Percentiles rank a stretch among this genome's conserved stretches.
Evolutionary conservation across 2,113 vertebrate genomes (phyloP).

Genomic region (Miniopterus natalensis): DNA sequence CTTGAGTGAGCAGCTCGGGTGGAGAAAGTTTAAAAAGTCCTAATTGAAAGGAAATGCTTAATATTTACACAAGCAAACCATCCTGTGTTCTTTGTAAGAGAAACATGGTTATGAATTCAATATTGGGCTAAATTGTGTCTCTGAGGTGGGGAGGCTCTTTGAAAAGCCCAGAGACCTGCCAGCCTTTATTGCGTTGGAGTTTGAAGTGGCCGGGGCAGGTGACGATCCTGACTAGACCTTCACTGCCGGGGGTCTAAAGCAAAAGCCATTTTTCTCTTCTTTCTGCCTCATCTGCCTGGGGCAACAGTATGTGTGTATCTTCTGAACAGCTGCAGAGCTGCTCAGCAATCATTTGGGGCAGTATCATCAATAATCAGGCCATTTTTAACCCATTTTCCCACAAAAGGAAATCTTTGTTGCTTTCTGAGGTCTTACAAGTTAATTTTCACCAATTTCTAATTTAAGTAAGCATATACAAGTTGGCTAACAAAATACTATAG

Average conservation of each 20-base stretch:
- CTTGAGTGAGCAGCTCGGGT: neutral
- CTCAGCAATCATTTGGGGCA: neutral
- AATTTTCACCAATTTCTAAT: slow-evolving; percentile 6
- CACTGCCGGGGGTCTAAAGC: neutral
- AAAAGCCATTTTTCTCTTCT: neutral
- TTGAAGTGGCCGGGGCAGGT: neutral
- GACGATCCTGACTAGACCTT: neutral
- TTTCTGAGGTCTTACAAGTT: neutral
- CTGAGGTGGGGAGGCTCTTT: neutral
- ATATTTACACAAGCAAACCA: neutral
- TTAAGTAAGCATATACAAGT: neutral
- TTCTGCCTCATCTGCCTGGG: neutral
- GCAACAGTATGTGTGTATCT: neutral
- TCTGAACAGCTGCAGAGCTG: neutral
- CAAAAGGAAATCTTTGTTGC: neutral
- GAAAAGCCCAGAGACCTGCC: neutral
- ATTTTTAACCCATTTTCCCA: neutral
- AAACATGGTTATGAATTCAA: neutral
- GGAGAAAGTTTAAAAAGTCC: neutral
- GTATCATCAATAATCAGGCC: neutral
- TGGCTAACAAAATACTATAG: neutral
- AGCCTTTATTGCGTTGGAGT: neutral
- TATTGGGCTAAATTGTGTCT: neutral
- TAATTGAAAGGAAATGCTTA: slow-evolving; percentile 17
- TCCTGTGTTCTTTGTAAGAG: neutral